Evolutionary conservation across 2,113 vertebrate species (phyloP).

Genomic region (Oncorhynchus clarkii): DNA sequence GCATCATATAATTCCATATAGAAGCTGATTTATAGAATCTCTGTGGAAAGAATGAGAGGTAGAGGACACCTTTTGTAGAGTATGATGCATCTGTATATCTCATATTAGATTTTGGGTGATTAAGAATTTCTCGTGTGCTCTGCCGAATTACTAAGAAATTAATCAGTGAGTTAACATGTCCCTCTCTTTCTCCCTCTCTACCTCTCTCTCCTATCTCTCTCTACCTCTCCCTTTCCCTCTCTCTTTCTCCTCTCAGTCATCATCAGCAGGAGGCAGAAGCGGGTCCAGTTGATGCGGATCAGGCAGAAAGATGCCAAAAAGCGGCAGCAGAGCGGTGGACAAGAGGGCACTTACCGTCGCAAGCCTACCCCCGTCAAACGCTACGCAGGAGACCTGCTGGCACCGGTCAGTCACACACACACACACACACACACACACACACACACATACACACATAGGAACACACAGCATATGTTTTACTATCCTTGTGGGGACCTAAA

Average conservation of each 20-base stretch:
- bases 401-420: conserved; percentile 76
- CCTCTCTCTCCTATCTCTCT: background rate
- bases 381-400: conserved; percentile 83
- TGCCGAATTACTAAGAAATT: background rate
- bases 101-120: too few relatives aligned
- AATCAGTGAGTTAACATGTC: background rate
- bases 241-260: conserved; percentile 66
- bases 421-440: conserved; percentile 11
- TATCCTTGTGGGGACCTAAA: too few relatives aligned
- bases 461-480: too few relatives aligned
- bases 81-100: too few relatives aligned
- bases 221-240: background rate
- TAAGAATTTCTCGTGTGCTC: too few relatives aligned
- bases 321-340: conserved; percentile 72
- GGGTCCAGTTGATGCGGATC: conserved; percentile 82
- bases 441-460: background rate
- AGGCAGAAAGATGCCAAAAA: conserved; percentile 82
- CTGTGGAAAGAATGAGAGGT: too few relatives aligned
- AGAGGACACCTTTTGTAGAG: too few relatives aligned
- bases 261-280: conserved; percentile 80
- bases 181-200: background rate
- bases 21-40: too few relatives aligned
- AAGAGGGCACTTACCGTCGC: conserved; percentile 78
- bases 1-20: background rate
- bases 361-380: conserved; percentile 76